phyloP scores from a whole-genome alignment of 1,140 invertebrate species.

The Galleria mellonella region DNA sequence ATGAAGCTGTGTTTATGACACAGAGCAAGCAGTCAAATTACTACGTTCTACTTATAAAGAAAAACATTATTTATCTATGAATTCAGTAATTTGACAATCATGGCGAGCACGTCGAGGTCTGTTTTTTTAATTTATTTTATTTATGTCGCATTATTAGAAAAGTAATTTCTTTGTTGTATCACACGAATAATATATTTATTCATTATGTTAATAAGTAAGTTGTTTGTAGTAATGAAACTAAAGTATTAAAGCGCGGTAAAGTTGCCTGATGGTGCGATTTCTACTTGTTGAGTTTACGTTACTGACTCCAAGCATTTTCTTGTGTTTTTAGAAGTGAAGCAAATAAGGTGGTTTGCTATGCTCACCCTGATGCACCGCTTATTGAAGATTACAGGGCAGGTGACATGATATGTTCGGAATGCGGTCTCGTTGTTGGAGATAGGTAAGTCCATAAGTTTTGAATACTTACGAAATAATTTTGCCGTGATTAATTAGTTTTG shows the following conservation, averaged over 20 bases:
- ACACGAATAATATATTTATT: slow-evolving; percentile 26
- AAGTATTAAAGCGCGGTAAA: slow-evolving; percentile 9
- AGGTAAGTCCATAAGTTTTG: slow-evolving; percentile 77
- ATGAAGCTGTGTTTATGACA: no score
- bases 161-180: slow-evolving; percentile 21
- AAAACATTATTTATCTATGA: slow-evolving; percentile 27
- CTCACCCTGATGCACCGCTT: slow-evolving; percentile 95
- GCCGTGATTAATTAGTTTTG: no score
- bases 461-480: slow-evolving; percentile 23
- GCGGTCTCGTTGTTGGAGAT: slow-evolving; percentile 99
- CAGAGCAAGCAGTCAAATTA: no score
- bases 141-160: slow-evolving; percentile 26
- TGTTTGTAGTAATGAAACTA: slow-evolving; percentile 14
- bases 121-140: slow-evolving; percentile 61
- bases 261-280: slow-evolving; percentile 23
- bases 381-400: slow-evolving; percentile 99
- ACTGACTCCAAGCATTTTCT: slow-evolving; percentile 35
- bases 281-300: slow-evolving; percentile 28
- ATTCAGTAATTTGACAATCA: slow-evolving; percentile 60
- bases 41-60: background rate
- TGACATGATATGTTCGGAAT: slow-evolving; percentile 99
- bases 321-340: slow-evolving; percentile 77
- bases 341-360: slow-evolving; percentile 90
- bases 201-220: slow-evolving; percentile 41
- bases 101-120: slow-evolving; percentile 74